Percentiles rank a stretch among this genome's conserved stretches.
Evolutionary conservation across 2,888 invertebrate species (phyloP).

Genomic region (Conomelus anceps): DNA sequence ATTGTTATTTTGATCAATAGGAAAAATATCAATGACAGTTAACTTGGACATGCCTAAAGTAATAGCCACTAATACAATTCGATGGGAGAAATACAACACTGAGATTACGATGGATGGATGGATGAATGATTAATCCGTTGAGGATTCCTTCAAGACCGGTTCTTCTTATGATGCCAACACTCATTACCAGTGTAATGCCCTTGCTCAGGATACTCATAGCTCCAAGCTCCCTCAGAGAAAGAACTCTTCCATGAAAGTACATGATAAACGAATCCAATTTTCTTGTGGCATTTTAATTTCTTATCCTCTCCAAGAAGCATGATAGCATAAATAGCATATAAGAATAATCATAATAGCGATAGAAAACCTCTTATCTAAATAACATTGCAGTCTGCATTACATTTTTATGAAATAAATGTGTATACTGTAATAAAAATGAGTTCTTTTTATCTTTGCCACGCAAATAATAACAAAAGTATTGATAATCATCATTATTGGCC

Average conservation of each 20-base stretch:
- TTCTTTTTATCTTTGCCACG: no score
- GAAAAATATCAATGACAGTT: neutral
- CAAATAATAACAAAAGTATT: no score
- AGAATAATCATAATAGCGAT: no score
- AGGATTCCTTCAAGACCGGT: neutral
- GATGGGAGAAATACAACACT: neutral
- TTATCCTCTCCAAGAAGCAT: no score
- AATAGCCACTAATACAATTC: neutral
- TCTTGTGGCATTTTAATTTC: neutral
- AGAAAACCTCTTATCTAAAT: no score
- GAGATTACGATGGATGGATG: neutral
- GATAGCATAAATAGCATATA: no score
- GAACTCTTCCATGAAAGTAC: neutral
- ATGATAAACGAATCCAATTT: neutral
- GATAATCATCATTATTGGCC: no score
- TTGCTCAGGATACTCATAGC: neutral
- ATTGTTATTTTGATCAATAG: neutral
- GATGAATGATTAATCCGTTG: neutral
- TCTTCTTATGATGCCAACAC: neutral
- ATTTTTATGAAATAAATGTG: no score
- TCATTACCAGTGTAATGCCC: neutral
- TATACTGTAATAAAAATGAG: no score
- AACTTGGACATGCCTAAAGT: neutral
- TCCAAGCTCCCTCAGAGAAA: neutral
- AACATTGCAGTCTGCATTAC: no score